Evolutionary conservation across 1,140 invertebrate genomes (phyloP).

Genomic region (Drosophila miranda): DNA sequence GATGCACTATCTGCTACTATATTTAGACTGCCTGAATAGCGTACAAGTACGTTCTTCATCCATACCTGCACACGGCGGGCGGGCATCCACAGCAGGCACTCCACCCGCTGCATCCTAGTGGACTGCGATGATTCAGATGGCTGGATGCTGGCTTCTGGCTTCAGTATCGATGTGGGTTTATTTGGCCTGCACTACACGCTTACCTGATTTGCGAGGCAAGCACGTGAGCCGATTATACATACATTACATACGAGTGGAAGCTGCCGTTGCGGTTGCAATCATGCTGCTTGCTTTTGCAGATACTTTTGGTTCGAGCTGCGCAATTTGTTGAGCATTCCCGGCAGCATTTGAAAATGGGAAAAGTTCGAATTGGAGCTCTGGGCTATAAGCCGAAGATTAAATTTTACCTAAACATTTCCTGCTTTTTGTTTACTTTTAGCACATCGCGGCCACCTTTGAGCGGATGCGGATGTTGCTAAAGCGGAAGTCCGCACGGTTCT

Average conservation of each 20-base stretch:
- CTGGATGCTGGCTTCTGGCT: constrained; percentile 8
- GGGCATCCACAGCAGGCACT: background rate
- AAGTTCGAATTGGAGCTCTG: constrained; percentile 17
- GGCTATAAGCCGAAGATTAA: background rate
- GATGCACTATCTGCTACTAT: constrained; percentile 2
- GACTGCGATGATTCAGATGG: background rate
- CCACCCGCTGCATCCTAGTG: background rate
- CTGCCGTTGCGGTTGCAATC: constrained; percentile 8
- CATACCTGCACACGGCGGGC: too few species aligned
- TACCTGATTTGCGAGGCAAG: constrained; percentile 43
- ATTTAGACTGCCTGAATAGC: constrained; percentile 23
- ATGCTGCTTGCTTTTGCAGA: background rate
- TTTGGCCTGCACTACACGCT: constrained; percentile 13
- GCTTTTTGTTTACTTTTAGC: constrained; percentile 39
- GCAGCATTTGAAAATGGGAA: constrained; percentile 1
- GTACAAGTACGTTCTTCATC: too few species aligned
- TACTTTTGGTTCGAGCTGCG: constrained; percentile 17
- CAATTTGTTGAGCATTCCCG: constrained; percentile 8
- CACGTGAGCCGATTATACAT: constrained; percentile 70
- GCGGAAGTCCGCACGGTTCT: constrained; percentile 51
- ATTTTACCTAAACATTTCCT: constrained; percentile 22
- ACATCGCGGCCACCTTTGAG: constrained; percentile 10
- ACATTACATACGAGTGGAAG: constrained; percentile 48
- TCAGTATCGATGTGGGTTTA: constrained; percentile 27
- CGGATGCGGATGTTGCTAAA: constrained; percentile 57